phyloP scores from a whole-genome alignment of 2,797 vertebrate species.

The Cossypha dichroa region DNA sequence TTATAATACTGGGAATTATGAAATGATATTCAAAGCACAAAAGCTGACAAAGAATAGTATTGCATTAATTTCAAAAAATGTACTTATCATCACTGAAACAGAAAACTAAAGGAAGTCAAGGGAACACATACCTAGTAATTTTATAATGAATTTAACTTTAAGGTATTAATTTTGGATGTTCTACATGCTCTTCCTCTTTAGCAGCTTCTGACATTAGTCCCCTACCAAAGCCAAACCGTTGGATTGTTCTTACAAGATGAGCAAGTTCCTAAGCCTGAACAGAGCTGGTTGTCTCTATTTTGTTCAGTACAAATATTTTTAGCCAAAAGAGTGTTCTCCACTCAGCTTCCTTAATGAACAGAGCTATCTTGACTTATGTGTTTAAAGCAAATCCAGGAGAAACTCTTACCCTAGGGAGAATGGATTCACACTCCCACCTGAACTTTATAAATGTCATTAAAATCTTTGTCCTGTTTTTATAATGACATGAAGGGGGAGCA shows the following conservation, averaged over 20 bases:
- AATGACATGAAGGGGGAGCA: not conserved
- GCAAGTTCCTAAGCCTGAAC: not conserved
- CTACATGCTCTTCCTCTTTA: not conserved
- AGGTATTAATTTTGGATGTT: not conserved
- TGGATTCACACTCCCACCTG: not conserved
- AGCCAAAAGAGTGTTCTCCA: not conserved
- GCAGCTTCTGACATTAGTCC: not conserved
- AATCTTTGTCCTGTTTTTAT: not conserved
- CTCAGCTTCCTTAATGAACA: not conserved
- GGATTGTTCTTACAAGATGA: fast-evolving
- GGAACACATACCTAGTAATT: not conserved
- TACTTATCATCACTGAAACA: not conserved
- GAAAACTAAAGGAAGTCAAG: not conserved
- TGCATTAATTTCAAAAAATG: not conserved
- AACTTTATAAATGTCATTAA: not conserved
- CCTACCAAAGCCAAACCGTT: not conserved
- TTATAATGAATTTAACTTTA: not conserved
- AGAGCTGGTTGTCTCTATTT: not conserved
- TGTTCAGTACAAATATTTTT: not conserved
- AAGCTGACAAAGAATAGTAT: not conserved
- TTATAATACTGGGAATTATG: not conserved
- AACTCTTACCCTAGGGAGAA: not conserved
- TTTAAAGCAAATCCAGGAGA: not conserved
- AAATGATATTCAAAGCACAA: not conserved
- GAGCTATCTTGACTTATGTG: not conserved